Percentiles rank a stretch among this genome's conserved stretches.
phyloP scores from a whole-genome alignment of 2,888 invertebrate genomes.

The Mongoloraphidia duomilia region DNA sequence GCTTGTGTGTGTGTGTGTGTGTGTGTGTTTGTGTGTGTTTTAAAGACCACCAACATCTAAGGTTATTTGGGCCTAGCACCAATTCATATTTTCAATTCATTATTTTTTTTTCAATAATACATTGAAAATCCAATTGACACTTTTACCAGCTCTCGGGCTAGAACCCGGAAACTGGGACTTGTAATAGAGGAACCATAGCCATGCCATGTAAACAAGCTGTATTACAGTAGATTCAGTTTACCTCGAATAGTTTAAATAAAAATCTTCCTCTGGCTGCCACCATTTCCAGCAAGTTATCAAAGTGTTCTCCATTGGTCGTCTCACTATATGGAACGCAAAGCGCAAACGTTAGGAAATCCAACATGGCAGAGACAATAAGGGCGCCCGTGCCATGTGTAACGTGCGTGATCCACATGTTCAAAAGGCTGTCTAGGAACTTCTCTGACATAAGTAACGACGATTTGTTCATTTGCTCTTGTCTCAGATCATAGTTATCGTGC shows the following conservation, averaged over 20 bases:
- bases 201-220: too few relatives aligned
- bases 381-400: conserved; percentile 89
- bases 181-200: too few relatives aligned
- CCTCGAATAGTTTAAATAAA: conserved; percentile 84
- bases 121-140: too few relatives aligned
- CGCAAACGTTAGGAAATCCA: conserved; percentile 95
- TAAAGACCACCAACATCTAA: too few relatives aligned
- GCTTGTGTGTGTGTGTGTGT: too few relatives aligned
- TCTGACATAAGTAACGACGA: conserved; percentile 83
- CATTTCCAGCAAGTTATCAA: conserved; percentile 84
- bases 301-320: conserved; percentile 93
- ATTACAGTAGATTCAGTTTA: too few relatives aligned
- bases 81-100: too few relatives aligned
- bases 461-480: conserved; percentile 97
- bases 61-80: too few relatives aligned
- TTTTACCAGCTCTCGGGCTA: too few relatives aligned
- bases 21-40: too few relatives aligned
- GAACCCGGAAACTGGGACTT: too few relatives aligned
- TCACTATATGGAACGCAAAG: conserved; percentile 98
- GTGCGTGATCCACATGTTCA: conserved; percentile 90
- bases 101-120: too few relatives aligned
- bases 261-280: conserved; percentile 84
- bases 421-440: conserved; percentile 79
- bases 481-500: conserved; percentile 88
- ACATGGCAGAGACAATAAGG: conserved; percentile 90